Conservation (phyloP, 2,113 vertebrate genomes). For the Coreoperca whiteheadi region DNA sequence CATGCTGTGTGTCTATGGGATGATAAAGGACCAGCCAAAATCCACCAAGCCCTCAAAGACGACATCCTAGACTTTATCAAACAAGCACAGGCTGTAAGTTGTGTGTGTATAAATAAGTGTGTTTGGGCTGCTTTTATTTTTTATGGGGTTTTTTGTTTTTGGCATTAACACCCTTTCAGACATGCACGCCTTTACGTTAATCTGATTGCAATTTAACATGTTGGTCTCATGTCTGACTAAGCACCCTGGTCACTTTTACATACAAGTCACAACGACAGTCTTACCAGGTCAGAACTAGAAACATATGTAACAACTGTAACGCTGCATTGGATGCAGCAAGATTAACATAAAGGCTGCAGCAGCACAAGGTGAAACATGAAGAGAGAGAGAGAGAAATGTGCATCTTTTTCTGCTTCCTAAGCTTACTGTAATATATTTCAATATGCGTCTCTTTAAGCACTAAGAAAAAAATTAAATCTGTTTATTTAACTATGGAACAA, state of each 20-base stretch:
- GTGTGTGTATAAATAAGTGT: background rate
- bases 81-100: conserved; percentile 96
- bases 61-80: conserved; percentile 99
- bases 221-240: too few relatives aligned
- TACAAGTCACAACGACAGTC: too few relatives aligned
- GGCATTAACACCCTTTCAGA: background rate
- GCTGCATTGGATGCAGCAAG: too few relatives aligned
- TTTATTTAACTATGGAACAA: background rate
- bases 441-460: background rate
- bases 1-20: conserved; percentile 99
- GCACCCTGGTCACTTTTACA: too few relatives aligned
- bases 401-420: too few relatives aligned
- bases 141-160: background rate
- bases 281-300: too few relatives aligned
- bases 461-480: background rate
- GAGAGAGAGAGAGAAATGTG: background rate
- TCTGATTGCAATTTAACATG: background rate
- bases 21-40: conserved; percentile 98
- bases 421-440: background rate
- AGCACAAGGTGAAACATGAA: background rate
- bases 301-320: too few relatives aligned
- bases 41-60: conserved; percentile 98
- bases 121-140: background rate
- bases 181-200: background rate
- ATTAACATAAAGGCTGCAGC: background rate